phyloP scores from a whole-genome alignment of 1,140 invertebrate genomes.

The Eufriesea mexicana region DNA sequence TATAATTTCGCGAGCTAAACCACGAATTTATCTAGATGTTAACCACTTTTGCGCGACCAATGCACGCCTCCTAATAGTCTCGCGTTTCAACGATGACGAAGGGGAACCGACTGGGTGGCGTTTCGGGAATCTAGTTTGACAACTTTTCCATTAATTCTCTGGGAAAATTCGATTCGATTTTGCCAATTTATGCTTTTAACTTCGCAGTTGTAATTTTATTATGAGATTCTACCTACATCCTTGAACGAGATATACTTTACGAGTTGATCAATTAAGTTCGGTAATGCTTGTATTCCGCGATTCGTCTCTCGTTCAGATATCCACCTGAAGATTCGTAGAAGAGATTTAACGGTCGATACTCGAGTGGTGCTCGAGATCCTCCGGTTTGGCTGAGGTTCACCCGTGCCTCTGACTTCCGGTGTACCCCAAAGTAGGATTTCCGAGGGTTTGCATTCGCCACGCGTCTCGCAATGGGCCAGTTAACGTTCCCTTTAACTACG shows the following conservation, averaged over 20 bases:
- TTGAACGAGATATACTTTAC: not conserved
- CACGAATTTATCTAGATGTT: conserved; percentile 49
- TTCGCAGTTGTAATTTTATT: not conserved
- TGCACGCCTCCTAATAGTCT: no score
- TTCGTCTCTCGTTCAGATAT: not conserved
- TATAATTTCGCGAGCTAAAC: conserved; percentile 49
- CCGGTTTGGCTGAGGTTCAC: not conserved
- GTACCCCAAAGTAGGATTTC: not conserved
- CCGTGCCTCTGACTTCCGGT: not conserved
- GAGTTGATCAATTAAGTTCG: not conserved
- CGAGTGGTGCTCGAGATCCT: not conserved
- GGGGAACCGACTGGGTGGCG: no score
- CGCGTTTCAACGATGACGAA: not conserved
- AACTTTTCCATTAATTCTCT: not conserved
- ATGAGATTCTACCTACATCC: fast-evolving
- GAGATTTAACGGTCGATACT: no score
- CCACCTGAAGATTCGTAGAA: not conserved
- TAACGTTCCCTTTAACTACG: conserved; percentile 51
- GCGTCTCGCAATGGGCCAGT: conserved; percentile 50
- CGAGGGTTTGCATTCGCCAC: conserved; percentile 20
- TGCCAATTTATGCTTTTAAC: not conserved
- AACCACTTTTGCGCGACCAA: not conserved
- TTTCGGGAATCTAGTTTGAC: not conserved
- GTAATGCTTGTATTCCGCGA: no score
- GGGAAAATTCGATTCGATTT: not conserved